Base-by-base conservation (phyloP, 1,140 invertebrate species). In the Drosophila ogumai region DNA sequence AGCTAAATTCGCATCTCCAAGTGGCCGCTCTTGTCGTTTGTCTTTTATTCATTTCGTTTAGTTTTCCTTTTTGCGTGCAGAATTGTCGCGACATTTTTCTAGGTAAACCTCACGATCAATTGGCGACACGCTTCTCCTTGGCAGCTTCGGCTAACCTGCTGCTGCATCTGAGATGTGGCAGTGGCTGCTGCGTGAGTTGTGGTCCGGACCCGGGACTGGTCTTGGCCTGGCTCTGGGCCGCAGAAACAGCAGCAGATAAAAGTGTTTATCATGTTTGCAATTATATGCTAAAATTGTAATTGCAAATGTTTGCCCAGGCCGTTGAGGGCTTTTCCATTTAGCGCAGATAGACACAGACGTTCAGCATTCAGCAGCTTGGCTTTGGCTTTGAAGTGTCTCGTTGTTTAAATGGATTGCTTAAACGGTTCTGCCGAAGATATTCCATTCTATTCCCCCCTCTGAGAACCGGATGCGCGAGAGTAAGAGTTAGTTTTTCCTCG, bases 91-190 rank as follows among this genome's bases (percentile, higher is more conserved):
- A 90, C 85, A 90, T 92, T 91, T 92, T 92, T 92, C 91, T 91
- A 92, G 87, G 91, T 92, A 92, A 91, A 88, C 79, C 90, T 91
- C 90, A 91, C 90, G 90, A 91, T 87, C 86, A 91, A 92, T 92
- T 92, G 91, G 91, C 91, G 91, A 92, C 91, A 92, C 91, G 91
- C 91, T 92, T 92, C 90, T 92, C 78, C 81, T 87, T 73, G 78
- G 82, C 84, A 81, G 84, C 75, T 65, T 22, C 36, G 59, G 50
- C 34, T 46, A 84, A 90, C 79, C 85, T 72, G 68, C 68, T 58
- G 64, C 82, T 75, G 52, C 50, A 17, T 19, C 28, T 28, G 49
- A 28, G 50, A 41, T 43, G 43, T 32, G 34, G 36, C 57, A 7
- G 44, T 15, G 40, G 19, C 49, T 40, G 59, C 74, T 87, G 84